Conservation (phyloP, 2,797 vertebrate species). For the Heliangelus exortis region DNA sequence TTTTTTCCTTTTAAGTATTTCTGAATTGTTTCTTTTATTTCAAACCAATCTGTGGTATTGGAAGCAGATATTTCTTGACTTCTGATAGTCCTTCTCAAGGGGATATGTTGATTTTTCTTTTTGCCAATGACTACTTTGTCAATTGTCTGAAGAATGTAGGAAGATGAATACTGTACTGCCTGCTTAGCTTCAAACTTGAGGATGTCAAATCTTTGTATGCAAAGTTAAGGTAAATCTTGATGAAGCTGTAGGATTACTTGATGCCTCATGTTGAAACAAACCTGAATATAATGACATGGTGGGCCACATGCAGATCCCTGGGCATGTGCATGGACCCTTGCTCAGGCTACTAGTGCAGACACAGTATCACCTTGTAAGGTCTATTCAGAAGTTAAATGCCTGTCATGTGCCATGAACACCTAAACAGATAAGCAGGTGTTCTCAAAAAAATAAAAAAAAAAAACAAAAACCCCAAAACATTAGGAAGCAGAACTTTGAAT, state of each 20-base stretch:
- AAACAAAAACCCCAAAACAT: no score
- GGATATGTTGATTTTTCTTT: neutral
- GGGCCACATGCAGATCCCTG: neutral
- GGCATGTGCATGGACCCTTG: neutral
- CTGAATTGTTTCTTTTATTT: neutral
- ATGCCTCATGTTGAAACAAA: neutral
- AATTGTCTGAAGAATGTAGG: neutral
- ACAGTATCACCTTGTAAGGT: neutral
- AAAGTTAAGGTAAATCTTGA: neutral
- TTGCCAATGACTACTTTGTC: neutral
- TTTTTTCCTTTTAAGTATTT: neutral
- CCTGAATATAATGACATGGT: neutral
- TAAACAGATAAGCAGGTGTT: neutral
- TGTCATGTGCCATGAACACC: neutral
- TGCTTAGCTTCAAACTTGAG: neutral
- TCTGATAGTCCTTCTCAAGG: neutral
- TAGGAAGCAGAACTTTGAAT: neutral
- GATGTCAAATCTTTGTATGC: neutral
- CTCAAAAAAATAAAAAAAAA: neutral
- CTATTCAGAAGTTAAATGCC: neutral
- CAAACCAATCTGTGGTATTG: neutral
- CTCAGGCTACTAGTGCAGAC: neutral
- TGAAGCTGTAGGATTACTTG: neutral
- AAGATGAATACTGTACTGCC: neutral
- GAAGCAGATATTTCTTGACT: neutral